Evolutionary conservation across 2,888 invertebrate species (phyloP).

Genomic region (Drosophila borborema): DNA sequence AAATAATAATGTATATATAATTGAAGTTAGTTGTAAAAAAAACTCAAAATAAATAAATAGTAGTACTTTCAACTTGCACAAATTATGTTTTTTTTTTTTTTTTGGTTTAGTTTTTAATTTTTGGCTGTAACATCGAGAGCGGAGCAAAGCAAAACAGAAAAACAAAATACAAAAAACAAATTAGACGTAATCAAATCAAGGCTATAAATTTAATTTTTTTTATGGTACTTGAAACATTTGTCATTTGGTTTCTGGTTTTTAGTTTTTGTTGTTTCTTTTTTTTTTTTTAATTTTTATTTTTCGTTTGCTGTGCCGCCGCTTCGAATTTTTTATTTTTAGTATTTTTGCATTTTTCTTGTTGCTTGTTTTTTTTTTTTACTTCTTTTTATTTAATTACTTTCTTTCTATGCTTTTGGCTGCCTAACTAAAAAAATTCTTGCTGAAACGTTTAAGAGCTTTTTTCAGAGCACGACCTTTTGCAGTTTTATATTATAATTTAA

Average conservation of each 20-base stretch:
- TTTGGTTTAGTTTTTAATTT: slow-evolving; percentile 32
- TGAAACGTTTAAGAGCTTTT: slow-evolving; percentile 78
- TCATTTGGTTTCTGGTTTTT: slow-evolving; percentile 41
- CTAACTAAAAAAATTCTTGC: slow-evolving; percentile 55
- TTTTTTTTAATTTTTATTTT: slow-evolving; percentile 2
- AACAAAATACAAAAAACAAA: slow-evolving; percentile 17
- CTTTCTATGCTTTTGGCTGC: slow-evolving; percentile 44
- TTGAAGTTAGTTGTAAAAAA: slow-evolving; percentile 54
- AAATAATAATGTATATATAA: slow-evolving; percentile 52
- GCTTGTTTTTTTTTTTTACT: slow-evolving; percentile 72
- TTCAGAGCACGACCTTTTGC: slow-evolving; percentile 81
- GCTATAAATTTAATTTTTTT: slow-evolving; percentile 1
- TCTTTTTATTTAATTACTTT: slow-evolving; percentile 40
- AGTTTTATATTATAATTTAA: slow-evolving; percentile 2
- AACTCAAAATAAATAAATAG: slow-evolving; percentile 53
- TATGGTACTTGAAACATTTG: slow-evolving; percentile 12
- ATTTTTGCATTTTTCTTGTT: slow-evolving; percentile 69
- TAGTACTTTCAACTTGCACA: slow-evolving; percentile 84
- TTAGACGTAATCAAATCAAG: background rate
- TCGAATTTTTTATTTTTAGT: slow-evolving; percentile 43
- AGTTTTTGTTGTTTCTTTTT: slow-evolving; percentile 2
- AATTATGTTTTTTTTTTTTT: slow-evolving; percentile 50
- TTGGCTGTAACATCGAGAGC: slow-evolving; percentile 38
- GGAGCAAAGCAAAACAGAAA: slow-evolving; percentile 46
- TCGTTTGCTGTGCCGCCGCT: slow-evolving; percentile 44